Evolutionary conservation across 2,888 invertebrate species (phyloP).

Genomic region (Pseudanteris insignis): DNA sequence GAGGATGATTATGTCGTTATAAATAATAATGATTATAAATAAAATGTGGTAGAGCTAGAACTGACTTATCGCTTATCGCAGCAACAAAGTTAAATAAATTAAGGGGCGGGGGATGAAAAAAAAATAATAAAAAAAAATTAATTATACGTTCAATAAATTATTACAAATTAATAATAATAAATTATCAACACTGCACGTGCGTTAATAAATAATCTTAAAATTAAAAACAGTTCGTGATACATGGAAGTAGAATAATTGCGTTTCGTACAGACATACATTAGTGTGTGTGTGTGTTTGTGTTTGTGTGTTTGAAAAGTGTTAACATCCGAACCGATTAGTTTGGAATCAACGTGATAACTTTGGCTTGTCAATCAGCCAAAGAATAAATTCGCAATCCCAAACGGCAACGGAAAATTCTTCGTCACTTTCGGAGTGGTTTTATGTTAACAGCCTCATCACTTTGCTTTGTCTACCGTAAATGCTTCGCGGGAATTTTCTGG

Average conservation of each 20-base stretch:
- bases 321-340: too few relatives aligned
- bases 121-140: not conserved
- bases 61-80: too few relatives aligned
- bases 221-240: constrained; percentile 5
- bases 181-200: constrained; percentile 13
- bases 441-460: constrained; percentile 57
- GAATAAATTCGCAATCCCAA: not conserved
- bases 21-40: not conserved
- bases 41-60: too few relatives aligned
- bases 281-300: too few relatives aligned
- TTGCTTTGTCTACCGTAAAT: constrained; percentile 53
- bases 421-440: not conserved
- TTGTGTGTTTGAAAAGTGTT: too few relatives aligned
- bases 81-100: too few relatives aligned
- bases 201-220: constrained; percentile 23
- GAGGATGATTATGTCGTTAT: constrained; percentile 1
- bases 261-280: too few relatives aligned
- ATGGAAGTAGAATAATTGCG: too few relatives aligned
- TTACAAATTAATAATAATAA: constrained; percentile 10
- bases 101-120: constrained; percentile 1
- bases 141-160: not conserved
- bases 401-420: not conserved
- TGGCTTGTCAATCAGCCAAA: not conserved
- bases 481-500: constrained; percentile 49
- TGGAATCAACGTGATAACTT: too few relatives aligned